phyloP scores from a whole-genome alignment of 2,888 invertebrate genomes.

The Tiphia femorata region DNA sequence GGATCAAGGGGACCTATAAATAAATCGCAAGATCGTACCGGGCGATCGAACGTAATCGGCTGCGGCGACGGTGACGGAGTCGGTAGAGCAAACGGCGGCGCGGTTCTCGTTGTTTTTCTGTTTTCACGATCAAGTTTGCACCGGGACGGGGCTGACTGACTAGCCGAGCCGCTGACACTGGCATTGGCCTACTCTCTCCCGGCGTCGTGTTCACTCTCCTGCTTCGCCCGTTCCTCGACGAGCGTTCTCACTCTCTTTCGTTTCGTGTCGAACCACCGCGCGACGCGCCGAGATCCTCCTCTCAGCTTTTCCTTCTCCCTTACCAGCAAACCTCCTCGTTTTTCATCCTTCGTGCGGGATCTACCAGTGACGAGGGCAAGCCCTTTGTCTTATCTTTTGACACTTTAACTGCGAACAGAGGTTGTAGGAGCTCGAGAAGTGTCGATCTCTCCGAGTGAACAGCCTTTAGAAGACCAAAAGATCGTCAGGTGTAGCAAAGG shows the following conservation, averaged over 20 bases:
- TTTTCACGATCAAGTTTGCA: conserved; percentile 67
- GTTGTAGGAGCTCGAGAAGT: too few species aligned
- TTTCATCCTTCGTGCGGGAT: too few species aligned
- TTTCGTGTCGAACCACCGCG: conserved; percentile 13
- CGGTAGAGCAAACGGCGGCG: too few species aligned
- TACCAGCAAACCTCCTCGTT: too few species aligned
- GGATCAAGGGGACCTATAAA: conserved; percentile 19
- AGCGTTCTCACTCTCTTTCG: conserved; percentile 59
- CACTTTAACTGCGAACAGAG: too few species aligned
- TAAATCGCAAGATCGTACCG: conserved; percentile 28
- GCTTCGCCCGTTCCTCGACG: conserved; percentile 49
- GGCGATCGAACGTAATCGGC: conserved; percentile 46
- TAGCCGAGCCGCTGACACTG: conserved; percentile 63
- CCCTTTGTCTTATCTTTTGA: too few species aligned
- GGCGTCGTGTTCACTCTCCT: conserved; percentile 60
- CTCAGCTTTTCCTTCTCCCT: conserved; percentile 12
- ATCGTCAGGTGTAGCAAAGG: too few species aligned
- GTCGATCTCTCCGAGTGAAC: too few species aligned
- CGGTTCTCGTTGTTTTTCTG: conserved; percentile 54
- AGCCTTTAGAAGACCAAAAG: too few species aligned
- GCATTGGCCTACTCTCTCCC: conserved; percentile 67
- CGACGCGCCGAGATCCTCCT: conserved; percentile 3
- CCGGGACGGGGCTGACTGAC: conserved; percentile 52
- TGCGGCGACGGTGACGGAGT: too few species aligned
- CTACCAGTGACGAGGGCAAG: too few species aligned